Base-by-base conservation (phyloP, 2,888 invertebrate genomes). In the Philereme transversata region DNA sequence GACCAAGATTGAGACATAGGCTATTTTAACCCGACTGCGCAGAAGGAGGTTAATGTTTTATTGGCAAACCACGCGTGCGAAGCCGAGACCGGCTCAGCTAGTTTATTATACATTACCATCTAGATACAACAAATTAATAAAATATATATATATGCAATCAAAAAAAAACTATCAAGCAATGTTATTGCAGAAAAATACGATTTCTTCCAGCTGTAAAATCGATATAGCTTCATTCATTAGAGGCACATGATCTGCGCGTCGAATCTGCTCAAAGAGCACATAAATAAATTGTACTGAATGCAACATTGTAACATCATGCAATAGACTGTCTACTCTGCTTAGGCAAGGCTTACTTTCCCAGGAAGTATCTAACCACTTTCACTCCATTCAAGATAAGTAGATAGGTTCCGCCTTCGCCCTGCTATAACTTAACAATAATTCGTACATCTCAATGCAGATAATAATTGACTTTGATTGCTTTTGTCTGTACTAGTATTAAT, bases 381-480 rank as follows among this genome's bases (percentile, higher is more conserved):
- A 87, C 91, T 90, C 85, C 83, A 89, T 90, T 88, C 89, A 90
- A 89, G 88, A 89, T 88, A 87, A 81, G 65, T 87, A 89, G 88
- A 89, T 88, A 87, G 81, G 65, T 87, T 87, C 84, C 86, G 83
- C 84, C 81, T 79, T 76, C 22, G 74, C 73, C 71, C 70, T 60
- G 63, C 62, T 49, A 60, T 65, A 40, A 69, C 73, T 73, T 71
- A 78, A 82, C 83, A 82, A 84, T 81, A 78, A 79, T 75, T 71
- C 59, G 22, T 57, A 69, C 68, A 77, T 70, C 80, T 85, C 81
- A 83, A 84, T 44, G 47, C 52, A 45, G 49, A n/a, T 11, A 11
- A 41, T 53, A 68, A 69, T 72, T 67, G 67, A 70, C 62, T 73
- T 65, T 49, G 60, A 10, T 38, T 41, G 47, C 38, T 46, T 38